Evolutionary conservation across 2,113 vertebrate species (phyloP).

Genomic region (Alectura lathami): DNA sequence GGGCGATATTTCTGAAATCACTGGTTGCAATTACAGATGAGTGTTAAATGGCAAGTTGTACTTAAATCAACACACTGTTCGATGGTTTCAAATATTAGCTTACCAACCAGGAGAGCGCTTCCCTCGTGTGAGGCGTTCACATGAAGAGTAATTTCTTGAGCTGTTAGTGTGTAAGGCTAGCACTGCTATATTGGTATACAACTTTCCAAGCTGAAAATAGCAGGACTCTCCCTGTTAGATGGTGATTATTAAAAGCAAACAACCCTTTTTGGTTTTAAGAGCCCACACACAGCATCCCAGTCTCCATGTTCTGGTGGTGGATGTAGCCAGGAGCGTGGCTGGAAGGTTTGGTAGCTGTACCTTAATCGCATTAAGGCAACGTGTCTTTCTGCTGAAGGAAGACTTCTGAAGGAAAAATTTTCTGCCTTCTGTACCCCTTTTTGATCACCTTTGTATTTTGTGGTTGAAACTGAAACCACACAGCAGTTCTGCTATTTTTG

Average conservation of each 20-base stretch:
- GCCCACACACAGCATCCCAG: not conserved
- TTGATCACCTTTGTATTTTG: not conserved
- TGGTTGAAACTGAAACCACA: not conserved
- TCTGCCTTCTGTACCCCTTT: not conserved
- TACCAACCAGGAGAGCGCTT: not conserved
- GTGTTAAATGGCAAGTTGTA: not conserved
- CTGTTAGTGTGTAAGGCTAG: not conserved
- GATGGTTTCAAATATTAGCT: not conserved
- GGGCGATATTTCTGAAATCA: not conserved
- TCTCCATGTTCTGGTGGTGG: not conserved
- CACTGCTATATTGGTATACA: not conserved
- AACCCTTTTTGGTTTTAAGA: not conserved
- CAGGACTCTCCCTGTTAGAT: not conserved
- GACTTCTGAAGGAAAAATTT: too few relatives aligned
- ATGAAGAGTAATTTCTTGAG: not conserved
- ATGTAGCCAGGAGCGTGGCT: not conserved
- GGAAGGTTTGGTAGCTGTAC: not conserved
- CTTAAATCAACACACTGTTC: not conserved
- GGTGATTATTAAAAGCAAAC: not conserved
- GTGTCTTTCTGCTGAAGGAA: not conserved
- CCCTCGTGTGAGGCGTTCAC: not conserved
- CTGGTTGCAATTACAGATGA: not conserved
- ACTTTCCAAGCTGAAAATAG: not conserved
- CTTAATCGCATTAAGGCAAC: not conserved
- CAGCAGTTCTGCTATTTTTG: not conserved